Percentiles rank a stretch among this genome's conserved stretches.
phyloP scores from a whole-genome alignment of 1,140 invertebrate genomes.

The Homarus americanus region DNA sequence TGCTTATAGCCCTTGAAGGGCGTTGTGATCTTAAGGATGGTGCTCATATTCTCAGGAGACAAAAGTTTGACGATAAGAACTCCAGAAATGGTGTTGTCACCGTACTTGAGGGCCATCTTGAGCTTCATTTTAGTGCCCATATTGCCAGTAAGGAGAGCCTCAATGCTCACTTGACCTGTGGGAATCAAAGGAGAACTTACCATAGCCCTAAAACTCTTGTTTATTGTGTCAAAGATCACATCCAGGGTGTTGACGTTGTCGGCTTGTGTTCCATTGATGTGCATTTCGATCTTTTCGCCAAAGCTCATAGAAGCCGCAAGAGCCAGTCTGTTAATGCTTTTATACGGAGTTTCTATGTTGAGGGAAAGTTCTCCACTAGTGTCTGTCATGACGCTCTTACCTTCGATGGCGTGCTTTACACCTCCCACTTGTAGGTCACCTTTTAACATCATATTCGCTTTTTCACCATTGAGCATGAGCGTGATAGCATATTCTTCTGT shows the following conservation, averaged over 20 bases:
- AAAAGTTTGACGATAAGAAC: constrained; percentile 30
- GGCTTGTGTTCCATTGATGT: constrained; percentile 8
- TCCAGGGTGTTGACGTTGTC: constrained; percentile 49
- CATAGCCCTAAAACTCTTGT: constrained; percentile 26
- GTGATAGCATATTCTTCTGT: constrained; percentile 14
- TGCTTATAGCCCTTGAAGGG: constrained; percentile 55
- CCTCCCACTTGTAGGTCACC: constrained; percentile 44
- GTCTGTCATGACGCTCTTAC: constrained; percentile 9
- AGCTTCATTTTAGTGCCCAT: constrained; percentile 30
- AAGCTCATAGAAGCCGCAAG: constrained; percentile 38
- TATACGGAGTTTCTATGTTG: constrained; percentile 37
- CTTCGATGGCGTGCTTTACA: constrained; percentile 35
- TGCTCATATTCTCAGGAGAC: not conserved
- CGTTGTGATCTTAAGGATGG: constrained; percentile 42
- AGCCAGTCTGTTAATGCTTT: constrained; percentile 44
- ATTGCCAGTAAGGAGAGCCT: constrained; percentile 34
- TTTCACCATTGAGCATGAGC: not conserved
- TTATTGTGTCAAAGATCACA: constrained; percentile 25
- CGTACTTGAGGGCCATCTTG: constrained; percentile 48
- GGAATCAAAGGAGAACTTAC: constrained; percentile 54
- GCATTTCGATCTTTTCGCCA: constrained; percentile 9
- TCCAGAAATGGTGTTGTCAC: constrained; percentile 31
- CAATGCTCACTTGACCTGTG: constrained; percentile 10
- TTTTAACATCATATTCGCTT: constrained; percentile 22
- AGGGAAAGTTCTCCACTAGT: constrained; percentile 25